Percentiles rank a stretch among this genome's conserved stretches.
Evolutionary conservation across 2,888 invertebrate species (phyloP).

Genomic region (Seira sanloemensis): DNA sequence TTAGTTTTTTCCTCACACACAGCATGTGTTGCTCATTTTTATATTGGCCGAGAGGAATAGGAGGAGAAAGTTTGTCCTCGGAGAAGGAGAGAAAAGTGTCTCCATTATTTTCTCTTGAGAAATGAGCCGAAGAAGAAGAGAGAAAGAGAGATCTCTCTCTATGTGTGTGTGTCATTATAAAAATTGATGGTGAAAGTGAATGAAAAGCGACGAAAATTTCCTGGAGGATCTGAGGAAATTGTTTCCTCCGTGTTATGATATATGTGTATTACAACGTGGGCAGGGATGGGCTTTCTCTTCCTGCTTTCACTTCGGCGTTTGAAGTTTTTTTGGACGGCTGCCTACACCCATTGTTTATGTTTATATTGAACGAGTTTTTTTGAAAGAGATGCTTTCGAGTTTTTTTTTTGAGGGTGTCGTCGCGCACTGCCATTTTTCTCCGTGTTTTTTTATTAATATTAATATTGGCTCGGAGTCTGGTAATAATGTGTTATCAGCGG

Average conservation of each 20-base stretch:
- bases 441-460: slow-evolving; percentile 40
- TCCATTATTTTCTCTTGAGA: slow-evolving; percentile 13
- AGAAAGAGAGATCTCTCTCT: no score
- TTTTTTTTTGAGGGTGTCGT: neutral
- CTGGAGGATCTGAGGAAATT: slow-evolving; percentile 3
- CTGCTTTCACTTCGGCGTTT: neutral
- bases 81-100: slow-evolving; percentile 2
- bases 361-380: slow-evolving; percentile 18
- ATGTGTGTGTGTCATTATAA: slow-evolving; percentile 3
- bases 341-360: slow-evolving; percentile 36
- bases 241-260: neutral
- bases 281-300: neutral
- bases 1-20: slow-evolving; percentile 18
- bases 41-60: slow-evolving; percentile 28
- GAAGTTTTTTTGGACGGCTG: neutral
- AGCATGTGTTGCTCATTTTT: slow-evolving; percentile 53
- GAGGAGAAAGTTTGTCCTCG: neutral
- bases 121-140: slow-evolving; percentile 1
- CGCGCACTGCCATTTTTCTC: neutral
- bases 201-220: neutral
- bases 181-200: slow-evolving; percentile 11
- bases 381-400: no score
- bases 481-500: slow-evolving; percentile 7
- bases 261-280: no score
- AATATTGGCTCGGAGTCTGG: slow-evolving; percentile 22